Evolutionary conservation across 2,797 vertebrate genomes (phyloP).

Genomic region (Molossus alvarezi): DNA sequence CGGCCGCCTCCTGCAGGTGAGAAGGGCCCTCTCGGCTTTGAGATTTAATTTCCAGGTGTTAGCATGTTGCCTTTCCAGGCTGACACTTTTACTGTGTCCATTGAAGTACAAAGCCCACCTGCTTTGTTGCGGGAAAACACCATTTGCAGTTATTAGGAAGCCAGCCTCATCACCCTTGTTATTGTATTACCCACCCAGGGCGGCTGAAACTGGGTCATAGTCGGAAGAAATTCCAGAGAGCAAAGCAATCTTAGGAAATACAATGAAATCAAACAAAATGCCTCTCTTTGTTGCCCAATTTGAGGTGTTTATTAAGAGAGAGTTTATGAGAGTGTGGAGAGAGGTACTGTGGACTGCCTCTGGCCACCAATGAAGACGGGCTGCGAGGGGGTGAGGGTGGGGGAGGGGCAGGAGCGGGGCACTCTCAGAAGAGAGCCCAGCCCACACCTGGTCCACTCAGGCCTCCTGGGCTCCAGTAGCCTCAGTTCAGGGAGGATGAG

Average conservation of each 20-base stretch:
- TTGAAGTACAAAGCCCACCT: conserved; percentile 70
- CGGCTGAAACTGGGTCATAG: conserved; percentile 65
- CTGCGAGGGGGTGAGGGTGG: not conserved
- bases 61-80: conserved; percentile 63
- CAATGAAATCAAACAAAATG: conserved; percentile 88
- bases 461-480: not conserved
- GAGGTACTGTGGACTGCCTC: conserved; percentile 25
- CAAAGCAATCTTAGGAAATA: conserved; percentile 90
- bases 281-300: conserved; percentile 77
- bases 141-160: conserved; percentile 85
- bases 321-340: not conserved
- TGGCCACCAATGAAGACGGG: conserved; percentile 19
- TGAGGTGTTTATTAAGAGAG: conserved; percentile 88
- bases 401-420: no score
- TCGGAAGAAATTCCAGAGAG: conserved; percentile 77
- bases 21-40: conserved; percentile 47
- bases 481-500: rapidly evolving
- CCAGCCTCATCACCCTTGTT: conserved; percentile 85
- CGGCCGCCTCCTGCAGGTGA: conserved; percentile 53
- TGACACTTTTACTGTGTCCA: conserved; percentile 84
- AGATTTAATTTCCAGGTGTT: conserved; percentile 72
- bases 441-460: rapidly evolving
- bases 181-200: conserved; percentile 73
- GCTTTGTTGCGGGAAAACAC: conserved; percentile 83
- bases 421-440: not conserved